Base-by-base conservation (phyloP, 2,113 vertebrate genomes). In the Myiagra hebetior region DNA sequence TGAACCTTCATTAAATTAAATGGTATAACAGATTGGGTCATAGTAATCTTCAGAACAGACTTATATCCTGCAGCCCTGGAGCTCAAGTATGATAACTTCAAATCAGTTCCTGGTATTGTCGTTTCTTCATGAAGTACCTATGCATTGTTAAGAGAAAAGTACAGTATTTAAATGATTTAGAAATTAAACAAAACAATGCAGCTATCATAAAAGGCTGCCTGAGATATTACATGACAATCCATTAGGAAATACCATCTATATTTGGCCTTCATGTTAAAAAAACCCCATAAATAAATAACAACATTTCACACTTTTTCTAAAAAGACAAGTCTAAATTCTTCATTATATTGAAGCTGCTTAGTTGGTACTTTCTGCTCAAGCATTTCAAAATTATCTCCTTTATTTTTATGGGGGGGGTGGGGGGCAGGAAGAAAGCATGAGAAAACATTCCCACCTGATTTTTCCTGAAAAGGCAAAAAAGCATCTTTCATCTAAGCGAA, bases 111-210 rank as follows among this genome's bases (percentile, higher is more conserved):
- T 15, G 99, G 99, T 94, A 99, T 99, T 86, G 98, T 98, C 0
- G 99, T 99, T 98, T 99, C 99, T 97, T 99, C 99, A 18, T 99
- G 99, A 91, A 99, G 99, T 10, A 99, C 99, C 99, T 99, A 84
- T 3, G 46, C 49, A 44, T 69, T 39, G 47, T 44, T 24, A 81
- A 87, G 41, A 77, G 37, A 73, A 87, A 91, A 67, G 77, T 6
- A 41, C 13, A 67, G 8, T 21, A 74, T 59, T 75, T 56, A 28
- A 72, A 64, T 87, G 30, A 78, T 31, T 91, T 78, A 56, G 60
- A 82, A 92, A 85, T 89, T 11, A 91, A 89, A 42, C 6, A 18
- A 56, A 93, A 89, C 18, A 88, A 53, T 22, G n/a, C 23, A 91
- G 50, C 39, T 67, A 26, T 30, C 35, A 53, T 28, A 50, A 88